phyloP scores from a whole-genome alignment of 2,888 invertebrate species.

The Rutpela maculata region DNA sequence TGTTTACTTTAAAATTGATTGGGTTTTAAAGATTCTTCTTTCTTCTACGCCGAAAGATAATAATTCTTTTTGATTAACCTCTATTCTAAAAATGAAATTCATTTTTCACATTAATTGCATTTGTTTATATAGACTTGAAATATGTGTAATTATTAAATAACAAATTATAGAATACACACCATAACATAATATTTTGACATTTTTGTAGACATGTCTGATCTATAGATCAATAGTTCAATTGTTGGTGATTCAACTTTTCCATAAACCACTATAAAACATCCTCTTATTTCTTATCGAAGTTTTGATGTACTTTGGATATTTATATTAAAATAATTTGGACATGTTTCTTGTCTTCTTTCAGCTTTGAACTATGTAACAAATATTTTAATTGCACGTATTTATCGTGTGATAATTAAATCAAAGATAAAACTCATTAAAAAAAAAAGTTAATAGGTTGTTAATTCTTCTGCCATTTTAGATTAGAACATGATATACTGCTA shows the following conservation, averaged over 20 bases:
- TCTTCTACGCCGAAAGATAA: too few relatives aligned
- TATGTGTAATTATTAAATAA: background rate
- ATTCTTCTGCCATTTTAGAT: background rate
- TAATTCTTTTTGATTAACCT: too few relatives aligned
- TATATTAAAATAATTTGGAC: slow-evolving; percentile 29
- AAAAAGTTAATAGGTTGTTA: background rate
- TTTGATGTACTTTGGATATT: slow-evolving; percentile 35
- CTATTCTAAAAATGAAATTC: background rate
- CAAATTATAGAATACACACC: background rate
- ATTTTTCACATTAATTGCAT: background rate
- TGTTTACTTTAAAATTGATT: too few relatives aligned
- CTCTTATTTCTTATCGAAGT: slow-evolving; percentile 30
- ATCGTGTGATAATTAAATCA: slow-evolving; percentile 1
- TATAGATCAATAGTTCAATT: slow-evolving; percentile 44
- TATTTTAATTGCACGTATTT: slow-evolving; percentile 26
- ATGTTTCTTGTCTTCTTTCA: background rate
- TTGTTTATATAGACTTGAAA: background rate
- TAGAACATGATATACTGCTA: background rate
- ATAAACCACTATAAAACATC: slow-evolving; percentile 27
- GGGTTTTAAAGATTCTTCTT: too few relatives aligned
- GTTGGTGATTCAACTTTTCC: slow-evolving; percentile 40
- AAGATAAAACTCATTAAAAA: slow-evolving; percentile 1
- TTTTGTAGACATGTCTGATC: slow-evolving; percentile 46
- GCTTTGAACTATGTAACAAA: slow-evolving; percentile 21
- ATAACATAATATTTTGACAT: slow-evolving; percentile 31